Evolutionary conservation across 2,888 invertebrate genomes (phyloP).

Genomic region (Mythimna impura): DNA sequence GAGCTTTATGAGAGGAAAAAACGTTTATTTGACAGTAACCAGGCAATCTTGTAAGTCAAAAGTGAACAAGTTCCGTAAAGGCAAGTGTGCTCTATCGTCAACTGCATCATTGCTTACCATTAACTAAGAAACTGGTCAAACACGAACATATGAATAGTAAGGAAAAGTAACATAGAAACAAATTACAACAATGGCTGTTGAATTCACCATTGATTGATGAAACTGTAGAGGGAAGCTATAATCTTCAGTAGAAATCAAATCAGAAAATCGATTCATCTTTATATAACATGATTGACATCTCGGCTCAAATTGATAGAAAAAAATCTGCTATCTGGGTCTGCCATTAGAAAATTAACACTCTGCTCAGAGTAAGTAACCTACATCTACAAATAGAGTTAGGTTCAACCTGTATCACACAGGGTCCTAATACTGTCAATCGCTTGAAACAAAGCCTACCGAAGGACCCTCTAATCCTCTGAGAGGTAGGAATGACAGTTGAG

Average conservation of each 20-base stretch:
- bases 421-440: slow-evolving; percentile 47
- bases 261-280: not conserved
- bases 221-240: not conserved
- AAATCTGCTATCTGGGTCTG: not conserved
- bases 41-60: not conserved
- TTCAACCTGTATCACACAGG: slow-evolving; percentile 27
- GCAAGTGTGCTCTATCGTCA: not conserved
- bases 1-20: not conserved
- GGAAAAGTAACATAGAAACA: not conserved
- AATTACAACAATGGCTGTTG: not conserved
- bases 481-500: slow-evolving; percentile 23
- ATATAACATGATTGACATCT: not conserved
- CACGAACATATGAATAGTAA: not conserved
- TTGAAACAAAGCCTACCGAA: slow-evolving; percentile 27
- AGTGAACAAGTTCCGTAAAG: not conserved
- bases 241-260: not conserved
- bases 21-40: not conserved
- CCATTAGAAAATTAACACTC: slow-evolving; percentile 27
- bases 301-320: not conserved
- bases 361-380: not conserved
- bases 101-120: not conserved
- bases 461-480: slow-evolving; percentile 35
- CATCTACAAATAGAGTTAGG: slow-evolving; percentile 14
- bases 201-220: not conserved
- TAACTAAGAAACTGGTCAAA: not conserved